phyloP scores from a whole-genome alignment of 1,140 invertebrate genomes.

The Drosophila grimshawi region DNA sequence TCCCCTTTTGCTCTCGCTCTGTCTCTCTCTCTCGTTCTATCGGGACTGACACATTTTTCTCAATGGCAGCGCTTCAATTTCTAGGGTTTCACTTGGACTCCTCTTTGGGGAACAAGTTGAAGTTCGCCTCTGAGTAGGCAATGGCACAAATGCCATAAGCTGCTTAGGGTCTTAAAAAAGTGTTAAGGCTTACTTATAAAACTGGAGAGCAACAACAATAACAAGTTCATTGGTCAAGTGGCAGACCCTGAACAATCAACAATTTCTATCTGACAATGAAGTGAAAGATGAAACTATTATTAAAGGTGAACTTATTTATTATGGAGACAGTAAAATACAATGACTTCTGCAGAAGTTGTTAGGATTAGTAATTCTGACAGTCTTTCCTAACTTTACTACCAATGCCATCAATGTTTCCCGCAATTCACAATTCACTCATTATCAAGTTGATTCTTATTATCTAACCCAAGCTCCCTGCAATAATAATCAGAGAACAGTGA shows the following conservation, averaged over 20 bases:
- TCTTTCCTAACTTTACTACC: background rate
- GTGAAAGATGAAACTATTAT: background rate
- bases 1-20: background rate
- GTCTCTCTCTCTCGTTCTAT: background rate
- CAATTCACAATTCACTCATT: too few species aligned
- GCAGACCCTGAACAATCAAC: background rate
- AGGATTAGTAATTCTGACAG: too few species aligned
- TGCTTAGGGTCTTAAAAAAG: constrained; percentile 53
- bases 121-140: constrained; percentile 18
- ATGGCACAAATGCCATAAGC: constrained; percentile 42
- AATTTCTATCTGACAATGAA: background rate
- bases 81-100: constrained; percentile 54
- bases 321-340: background rate
- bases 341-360: too few species aligned
- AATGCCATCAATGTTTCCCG: background rate
- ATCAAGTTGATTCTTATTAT: background rate
- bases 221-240: constrained; percentile 51
- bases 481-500: too few species aligned
- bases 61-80: constrained; percentile 44
- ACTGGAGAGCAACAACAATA: constrained; percentile 26
- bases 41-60: constrained; percentile 34
- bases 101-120: constrained; percentile 16
- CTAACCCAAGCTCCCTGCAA: background rate
- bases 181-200: constrained; percentile 61
- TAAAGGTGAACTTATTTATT: background rate